These are phyloP conservation scores for Pterobdella sp. DNA, from an alignment of 2,888 invertebrate genomes.

Conservation along the genomic window DNA sequence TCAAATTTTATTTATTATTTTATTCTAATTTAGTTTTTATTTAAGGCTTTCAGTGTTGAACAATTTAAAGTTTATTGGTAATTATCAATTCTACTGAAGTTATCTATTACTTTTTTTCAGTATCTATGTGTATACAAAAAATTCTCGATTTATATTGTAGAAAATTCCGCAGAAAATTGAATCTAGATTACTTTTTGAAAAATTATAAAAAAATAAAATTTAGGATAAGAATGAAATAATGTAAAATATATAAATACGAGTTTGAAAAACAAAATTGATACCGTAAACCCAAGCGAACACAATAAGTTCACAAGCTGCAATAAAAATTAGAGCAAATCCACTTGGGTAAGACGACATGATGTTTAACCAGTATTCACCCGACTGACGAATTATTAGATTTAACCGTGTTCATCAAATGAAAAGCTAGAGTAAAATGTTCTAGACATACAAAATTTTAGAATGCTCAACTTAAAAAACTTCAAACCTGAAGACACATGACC, in stretches of 20 bases:
- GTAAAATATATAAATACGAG: background rate
- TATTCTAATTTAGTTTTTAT: background rate
- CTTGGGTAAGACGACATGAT: constrained; percentile 38
- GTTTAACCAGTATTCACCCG: constrained; percentile 39
- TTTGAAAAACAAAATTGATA: constrained; percentile 27
- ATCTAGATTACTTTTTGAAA: background rate
- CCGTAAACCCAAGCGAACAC: constrained; percentile 39
- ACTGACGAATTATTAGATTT: constrained; percentile 26
- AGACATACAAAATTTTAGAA: background rate
- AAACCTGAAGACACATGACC: constrained; percentile 33
- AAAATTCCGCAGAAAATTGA: too few relatives aligned
- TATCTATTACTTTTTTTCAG: too few relatives aligned
- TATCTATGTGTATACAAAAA: too few relatives aligned
- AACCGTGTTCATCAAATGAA: background rate
- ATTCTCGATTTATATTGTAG: too few relatives aligned
- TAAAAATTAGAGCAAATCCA: constrained; percentile 39
- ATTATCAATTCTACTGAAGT: too few relatives aligned
- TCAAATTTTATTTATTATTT: background rate
- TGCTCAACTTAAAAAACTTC: background rate
- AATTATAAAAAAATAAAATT: background rate
- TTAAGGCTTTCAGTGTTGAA: too few relatives aligned
- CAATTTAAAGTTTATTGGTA: too few relatives aligned
- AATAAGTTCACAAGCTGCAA: constrained; percentile 37
- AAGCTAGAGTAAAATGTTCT: background rate
- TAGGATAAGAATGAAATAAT: background rate